phyloP scores from a whole-genome alignment of 2,888 invertebrate genomes.

The Acanthosepion esculentum region DNA sequence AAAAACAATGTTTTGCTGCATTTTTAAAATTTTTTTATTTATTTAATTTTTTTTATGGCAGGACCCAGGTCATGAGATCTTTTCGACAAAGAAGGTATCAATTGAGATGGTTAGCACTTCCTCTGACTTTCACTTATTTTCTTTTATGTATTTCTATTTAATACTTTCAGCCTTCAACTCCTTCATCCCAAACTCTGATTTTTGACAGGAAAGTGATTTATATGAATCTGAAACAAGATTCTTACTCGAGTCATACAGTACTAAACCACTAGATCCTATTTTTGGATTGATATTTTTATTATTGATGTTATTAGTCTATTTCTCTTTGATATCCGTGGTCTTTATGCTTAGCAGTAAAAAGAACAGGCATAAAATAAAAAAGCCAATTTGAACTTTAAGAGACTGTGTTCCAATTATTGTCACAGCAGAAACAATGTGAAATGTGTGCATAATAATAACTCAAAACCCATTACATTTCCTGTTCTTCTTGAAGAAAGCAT shows the following conservation, averaged over 20 bases:
- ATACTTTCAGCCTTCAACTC: background rate
- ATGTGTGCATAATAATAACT: background rate
- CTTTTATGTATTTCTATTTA: background rate
- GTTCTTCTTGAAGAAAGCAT: background rate
- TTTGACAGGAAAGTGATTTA: constrained; percentile 1
- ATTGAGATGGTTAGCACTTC: background rate
- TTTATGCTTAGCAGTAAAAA: background rate
- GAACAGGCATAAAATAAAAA: background rate
- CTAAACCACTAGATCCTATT: background rate
- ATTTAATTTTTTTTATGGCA: background rate
- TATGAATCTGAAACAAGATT: too few species aligned
- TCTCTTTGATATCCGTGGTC: background rate
- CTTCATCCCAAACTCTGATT: background rate
- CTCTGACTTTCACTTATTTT: background rate
- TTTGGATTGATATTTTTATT: too few species aligned
- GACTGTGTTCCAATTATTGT: background rate
- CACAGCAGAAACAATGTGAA: background rate
- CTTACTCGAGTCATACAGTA: background rate
- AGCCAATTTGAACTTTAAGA: background rate
- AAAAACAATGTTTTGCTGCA: background rate
- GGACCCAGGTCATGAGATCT: constrained; percentile 15
- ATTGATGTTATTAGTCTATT: too few species aligned
- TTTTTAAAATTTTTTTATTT: background rate
- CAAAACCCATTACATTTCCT: background rate
- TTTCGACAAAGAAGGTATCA: background rate